Evolutionary conservation across 2,888 invertebrate genomes (phyloP).

Genomic region (Plagodis pulveraria): DNA sequence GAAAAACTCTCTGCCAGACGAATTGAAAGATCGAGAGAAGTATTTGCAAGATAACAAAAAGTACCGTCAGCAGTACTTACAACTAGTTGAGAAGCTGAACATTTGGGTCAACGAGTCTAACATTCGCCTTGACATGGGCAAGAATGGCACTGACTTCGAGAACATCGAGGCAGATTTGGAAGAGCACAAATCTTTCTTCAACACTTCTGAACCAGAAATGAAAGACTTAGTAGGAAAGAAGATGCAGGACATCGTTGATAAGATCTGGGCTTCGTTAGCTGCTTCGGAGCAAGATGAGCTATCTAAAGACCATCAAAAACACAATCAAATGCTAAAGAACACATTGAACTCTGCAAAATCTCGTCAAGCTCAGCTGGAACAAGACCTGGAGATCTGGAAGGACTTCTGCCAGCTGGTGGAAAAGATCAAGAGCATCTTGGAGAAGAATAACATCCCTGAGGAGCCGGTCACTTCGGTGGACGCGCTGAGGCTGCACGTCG

Average conservation of each 20-base stretch:
- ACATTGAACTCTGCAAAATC: constrained; percentile 93
- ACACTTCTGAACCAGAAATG: constrained; percentile 89
- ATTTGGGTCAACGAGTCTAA: constrained; percentile 94
- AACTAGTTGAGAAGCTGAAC: constrained; percentile 90
- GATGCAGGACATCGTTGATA: constrained; percentile 93
- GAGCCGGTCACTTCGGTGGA: constrained; percentile 92
- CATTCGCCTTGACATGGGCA: constrained; percentile 89
- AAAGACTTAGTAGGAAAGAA: constrained; percentile 92
- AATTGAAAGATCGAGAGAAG: constrained; percentile 91
- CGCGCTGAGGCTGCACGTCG: constrained; percentile 92
- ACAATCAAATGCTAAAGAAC: constrained; percentile 92
- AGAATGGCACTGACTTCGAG: constrained; percentile 95
- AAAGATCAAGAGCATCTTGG: constrained; percentile 90
- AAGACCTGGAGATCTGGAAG: constrained; percentile 93
- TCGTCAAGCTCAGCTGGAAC: constrained; percentile 91
- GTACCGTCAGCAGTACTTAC: constrained; percentile 90
- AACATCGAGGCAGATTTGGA: constrained; percentile 93
- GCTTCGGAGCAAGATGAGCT: constrained; percentile 93
- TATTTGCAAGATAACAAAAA: constrained; percentile 92
- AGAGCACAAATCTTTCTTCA: constrained; percentile 94
- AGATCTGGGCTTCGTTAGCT: constrained; percentile 94
- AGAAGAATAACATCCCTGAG: constrained; percentile 90
- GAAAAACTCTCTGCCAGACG: constrained; percentile 90
- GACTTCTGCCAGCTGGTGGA: constrained; percentile 92
- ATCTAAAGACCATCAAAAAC: constrained; percentile 91